Evolutionary conservation across 2,888 invertebrate genomes (phyloP).

Genomic region (Drosophila falleni): DNA sequence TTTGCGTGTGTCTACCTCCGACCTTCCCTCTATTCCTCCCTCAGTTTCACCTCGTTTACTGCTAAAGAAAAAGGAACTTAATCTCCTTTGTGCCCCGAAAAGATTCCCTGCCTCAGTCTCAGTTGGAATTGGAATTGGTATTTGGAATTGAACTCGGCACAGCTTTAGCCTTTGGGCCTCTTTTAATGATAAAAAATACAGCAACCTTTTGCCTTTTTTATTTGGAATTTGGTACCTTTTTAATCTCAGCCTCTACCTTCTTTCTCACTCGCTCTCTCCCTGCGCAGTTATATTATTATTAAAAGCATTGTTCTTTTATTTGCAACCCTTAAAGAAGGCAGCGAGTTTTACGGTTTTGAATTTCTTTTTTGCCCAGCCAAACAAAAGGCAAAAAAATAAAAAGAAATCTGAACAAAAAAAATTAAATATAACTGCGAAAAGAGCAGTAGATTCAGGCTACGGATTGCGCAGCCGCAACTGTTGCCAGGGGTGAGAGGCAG

Average conservation of each 20-base stretch:
- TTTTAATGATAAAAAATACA: conserved; percentile 76
- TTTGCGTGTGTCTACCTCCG: conserved; percentile 52
- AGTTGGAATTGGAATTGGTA: conserved; percentile 21
- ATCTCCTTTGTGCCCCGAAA: conserved; percentile 79
- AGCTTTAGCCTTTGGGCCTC: conserved; percentile 43
- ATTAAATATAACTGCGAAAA: conserved; percentile 64
- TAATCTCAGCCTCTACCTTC: conserved; percentile 55
- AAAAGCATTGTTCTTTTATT: conserved; percentile 75
- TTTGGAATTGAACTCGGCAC: conserved; percentile 21
- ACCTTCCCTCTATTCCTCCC: neutral
- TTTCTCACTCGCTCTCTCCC: neutral
- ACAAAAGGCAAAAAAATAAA: conserved; percentile 51
- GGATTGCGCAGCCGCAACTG: conserved; percentile 70
- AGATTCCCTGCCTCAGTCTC: conserved; percentile 49
- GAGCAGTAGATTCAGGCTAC: conserved; percentile 50
- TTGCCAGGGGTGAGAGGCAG: conserved; percentile 53
- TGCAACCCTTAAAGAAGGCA: conserved; percentile 65
- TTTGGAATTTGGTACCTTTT: conserved; percentile 81
- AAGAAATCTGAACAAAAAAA: neutral
- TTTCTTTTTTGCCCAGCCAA: conserved; percentile 64
- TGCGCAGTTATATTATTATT: conserved; percentile 72
- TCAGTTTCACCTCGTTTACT: conserved; percentile 21
- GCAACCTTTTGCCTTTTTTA: conserved; percentile 78
- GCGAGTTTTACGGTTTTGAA: conserved; percentile 71
- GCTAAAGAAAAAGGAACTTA: conserved; percentile 71